Percentiles rank a stretch among this genome's conserved stretches.
Conservation (phyloP, 1,140 invertebrate genomes). For the Leptestheria dahalacensis region DNA sequence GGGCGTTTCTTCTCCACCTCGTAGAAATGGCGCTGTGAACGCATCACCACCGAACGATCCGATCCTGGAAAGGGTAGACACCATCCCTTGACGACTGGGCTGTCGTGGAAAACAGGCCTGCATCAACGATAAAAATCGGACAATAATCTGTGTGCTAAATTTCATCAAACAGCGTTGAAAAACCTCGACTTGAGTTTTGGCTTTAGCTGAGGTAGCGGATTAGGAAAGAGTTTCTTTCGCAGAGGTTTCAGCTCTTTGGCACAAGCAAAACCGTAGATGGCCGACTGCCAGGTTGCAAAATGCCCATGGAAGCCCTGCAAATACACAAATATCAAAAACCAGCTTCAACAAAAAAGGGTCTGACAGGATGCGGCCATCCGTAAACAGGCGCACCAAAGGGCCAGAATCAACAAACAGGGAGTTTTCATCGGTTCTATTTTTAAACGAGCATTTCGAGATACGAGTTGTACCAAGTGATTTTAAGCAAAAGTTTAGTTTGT, state of each 20-base stretch:
- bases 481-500: too few species aligned
- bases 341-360: too few species aligned
- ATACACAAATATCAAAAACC: too few species aligned
- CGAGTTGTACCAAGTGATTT: too few species aligned
- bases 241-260: conserved; percentile 41
- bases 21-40: conserved; percentile 58
- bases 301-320: conserved; percentile 30
- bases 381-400: too few species aligned
- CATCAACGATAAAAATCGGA: conserved; percentile 18
- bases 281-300: conserved; percentile 68
- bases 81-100: conserved; percentile 43
- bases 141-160: too few species aligned
- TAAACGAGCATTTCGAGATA: too few species aligned
- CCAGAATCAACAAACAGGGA: too few species aligned
- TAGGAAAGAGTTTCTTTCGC: conserved; percentile 45
- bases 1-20: conserved; percentile 51
- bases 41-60: conserved; percentile 58
- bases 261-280: conserved; percentile 52
- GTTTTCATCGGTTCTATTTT: too few species aligned
- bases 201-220: conserved; percentile 41
- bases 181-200: conserved; percentile 41
- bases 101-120: conserved; percentile 45
- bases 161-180: background rate
- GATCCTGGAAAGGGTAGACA: conserved; percentile 59
- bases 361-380: too few species aligned